These are phyloP conservation scores for Epistrophella euchroma DNA, from an alignment of 2,888 invertebrate species.

Conservation along the genomic window DNA sequence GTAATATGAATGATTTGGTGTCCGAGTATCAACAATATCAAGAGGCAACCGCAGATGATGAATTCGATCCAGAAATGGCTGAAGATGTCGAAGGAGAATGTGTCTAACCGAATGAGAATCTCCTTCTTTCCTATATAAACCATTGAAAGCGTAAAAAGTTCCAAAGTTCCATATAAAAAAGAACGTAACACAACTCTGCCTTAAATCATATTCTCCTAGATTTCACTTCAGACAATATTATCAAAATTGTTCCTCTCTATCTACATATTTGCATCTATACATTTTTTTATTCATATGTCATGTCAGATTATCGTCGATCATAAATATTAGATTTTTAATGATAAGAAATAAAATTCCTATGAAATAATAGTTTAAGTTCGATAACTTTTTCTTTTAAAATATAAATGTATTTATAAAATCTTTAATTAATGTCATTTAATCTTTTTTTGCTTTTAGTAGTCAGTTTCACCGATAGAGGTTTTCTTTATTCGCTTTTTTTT, in stretches of 20 bases:
- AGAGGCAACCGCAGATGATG: slow-evolving; percentile 94
- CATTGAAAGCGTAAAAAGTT: slow-evolving; percentile 69
- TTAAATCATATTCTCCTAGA: slow-evolving; percentile 25
- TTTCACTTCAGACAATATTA: slow-evolving; percentile 25
- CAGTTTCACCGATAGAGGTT: slow-evolving; percentile 59
- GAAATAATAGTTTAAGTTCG: slow-evolving; percentile 40
- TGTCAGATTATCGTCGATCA: slow-evolving; percentile 37
- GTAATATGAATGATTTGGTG: slow-evolving; percentile 96
- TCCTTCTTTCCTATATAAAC: not conserved
- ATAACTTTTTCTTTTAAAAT: slow-evolving; percentile 22
- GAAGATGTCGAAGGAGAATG: slow-evolving; percentile 86
- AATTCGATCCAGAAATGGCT: slow-evolving; percentile 92
- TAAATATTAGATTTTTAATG: slow-evolving; percentile 54
- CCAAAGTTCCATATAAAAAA: slow-evolving; percentile 69
- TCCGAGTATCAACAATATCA: slow-evolving; percentile 97
- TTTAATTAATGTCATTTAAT: not conserved
- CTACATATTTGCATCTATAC: not conserved
- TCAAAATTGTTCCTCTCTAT: not conserved
- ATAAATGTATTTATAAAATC: not conserved
- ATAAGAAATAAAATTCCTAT: slow-evolving; percentile 47
- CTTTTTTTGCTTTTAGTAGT: slow-evolving; percentile 47
- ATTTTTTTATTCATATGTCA: not conserved
- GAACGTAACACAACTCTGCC: slow-evolving; percentile 56
- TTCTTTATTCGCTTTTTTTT: slow-evolving; percentile 4
- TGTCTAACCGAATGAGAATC: slow-evolving; percentile 79